Percentiles rank a stretch among this genome's conserved stretches.
These are phyloP conservation scores for Ceratina calcarata DNA, from an alignment of 1,140 invertebrate species.

Conservation along the genomic window DNA sequence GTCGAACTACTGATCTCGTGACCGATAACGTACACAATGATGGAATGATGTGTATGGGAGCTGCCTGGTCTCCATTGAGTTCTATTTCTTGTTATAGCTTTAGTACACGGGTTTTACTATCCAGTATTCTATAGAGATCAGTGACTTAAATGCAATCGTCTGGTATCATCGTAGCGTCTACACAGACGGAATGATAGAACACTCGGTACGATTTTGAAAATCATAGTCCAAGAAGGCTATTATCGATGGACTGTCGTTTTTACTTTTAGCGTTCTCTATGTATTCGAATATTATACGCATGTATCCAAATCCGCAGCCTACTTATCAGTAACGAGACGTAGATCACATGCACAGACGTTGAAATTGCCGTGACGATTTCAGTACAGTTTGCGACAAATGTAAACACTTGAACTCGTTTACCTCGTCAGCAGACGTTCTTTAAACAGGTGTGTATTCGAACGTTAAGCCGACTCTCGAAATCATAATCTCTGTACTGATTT, in stretches of 20 bases:
- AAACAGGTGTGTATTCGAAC: slow-evolving; percentile 84
- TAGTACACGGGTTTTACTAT: no score
- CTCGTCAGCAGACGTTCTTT: slow-evolving; percentile 67
- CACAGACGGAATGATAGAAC: slow-evolving; percentile 19
- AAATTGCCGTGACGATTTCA: neutral
- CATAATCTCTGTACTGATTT: slow-evolving; percentile 84
- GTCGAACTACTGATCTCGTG: no score
- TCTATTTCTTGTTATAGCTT: no score
- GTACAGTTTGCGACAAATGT: slow-evolving; percentile 2
- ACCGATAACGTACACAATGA: no score
- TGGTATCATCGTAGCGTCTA: neutral
- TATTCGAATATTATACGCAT: no score
- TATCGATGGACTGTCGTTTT: neutral
- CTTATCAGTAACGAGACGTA: no score
- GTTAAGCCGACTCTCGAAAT: slow-evolving; percentile 85
- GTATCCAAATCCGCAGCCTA: no score
- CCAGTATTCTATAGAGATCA: no score
- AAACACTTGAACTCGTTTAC: slow-evolving; percentile 3
- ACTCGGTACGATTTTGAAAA: slow-evolving; percentile 14
- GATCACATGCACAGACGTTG: neutral
- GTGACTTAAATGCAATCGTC: neutral
- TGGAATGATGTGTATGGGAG: no score
- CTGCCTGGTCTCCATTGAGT: no score
- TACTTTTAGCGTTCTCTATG: no score
- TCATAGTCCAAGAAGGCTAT: neutral